Percentiles rank a stretch among this genome's conserved stretches.
Conservation (phyloP, 2,888 invertebrate genomes). For the Lasioglossum pauxillum region DNA sequence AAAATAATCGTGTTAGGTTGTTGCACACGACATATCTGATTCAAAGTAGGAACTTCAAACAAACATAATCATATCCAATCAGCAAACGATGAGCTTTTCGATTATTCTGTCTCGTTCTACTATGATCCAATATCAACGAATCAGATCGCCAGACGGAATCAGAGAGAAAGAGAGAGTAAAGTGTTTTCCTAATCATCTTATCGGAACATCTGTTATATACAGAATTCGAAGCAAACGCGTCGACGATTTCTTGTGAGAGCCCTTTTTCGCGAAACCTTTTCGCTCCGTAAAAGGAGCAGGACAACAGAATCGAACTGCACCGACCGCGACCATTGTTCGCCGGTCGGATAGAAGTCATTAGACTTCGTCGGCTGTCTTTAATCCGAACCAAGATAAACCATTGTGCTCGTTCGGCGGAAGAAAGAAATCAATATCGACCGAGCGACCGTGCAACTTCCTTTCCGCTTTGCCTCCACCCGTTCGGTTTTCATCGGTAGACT, state of each 20-base stretch:
- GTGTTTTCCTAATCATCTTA: background rate
- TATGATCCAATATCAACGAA: too few species aligned
- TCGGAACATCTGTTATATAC: background rate
- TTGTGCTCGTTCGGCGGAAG: slow-evolving; percentile 25
- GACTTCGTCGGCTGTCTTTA: background rate
- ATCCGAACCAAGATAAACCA: slow-evolving; percentile 27
- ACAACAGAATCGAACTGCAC: background rate
- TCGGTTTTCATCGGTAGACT: slow-evolving; percentile 65
- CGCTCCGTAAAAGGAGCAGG: background rate
- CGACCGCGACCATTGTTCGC: background rate
- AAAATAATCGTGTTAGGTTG: too few species aligned
- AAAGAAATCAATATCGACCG: slow-evolving; percentile 62
- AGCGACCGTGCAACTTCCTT: slow-evolving; percentile 50
- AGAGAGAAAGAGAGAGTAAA: too few species aligned
- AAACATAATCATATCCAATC: too few species aligned
- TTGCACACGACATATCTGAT: too few species aligned
- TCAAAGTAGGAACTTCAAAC: too few species aligned
- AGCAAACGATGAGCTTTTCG: too few species aligned
- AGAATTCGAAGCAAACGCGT: slow-evolving; percentile 18
- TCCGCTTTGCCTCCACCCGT: slow-evolving; percentile 34
- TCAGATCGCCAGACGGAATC: too few species aligned
- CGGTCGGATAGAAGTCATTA: slow-evolving; percentile 19
- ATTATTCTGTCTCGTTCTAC: too few species aligned
- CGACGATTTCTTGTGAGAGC: background rate
- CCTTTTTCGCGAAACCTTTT: background rate